A percentile compares a stretch with the other conserved stretches of the same genome.
Evolutionary conservation across 2,888 invertebrate species (phyloP).

Genomic region (Ischnus inquisitorius): DNA sequence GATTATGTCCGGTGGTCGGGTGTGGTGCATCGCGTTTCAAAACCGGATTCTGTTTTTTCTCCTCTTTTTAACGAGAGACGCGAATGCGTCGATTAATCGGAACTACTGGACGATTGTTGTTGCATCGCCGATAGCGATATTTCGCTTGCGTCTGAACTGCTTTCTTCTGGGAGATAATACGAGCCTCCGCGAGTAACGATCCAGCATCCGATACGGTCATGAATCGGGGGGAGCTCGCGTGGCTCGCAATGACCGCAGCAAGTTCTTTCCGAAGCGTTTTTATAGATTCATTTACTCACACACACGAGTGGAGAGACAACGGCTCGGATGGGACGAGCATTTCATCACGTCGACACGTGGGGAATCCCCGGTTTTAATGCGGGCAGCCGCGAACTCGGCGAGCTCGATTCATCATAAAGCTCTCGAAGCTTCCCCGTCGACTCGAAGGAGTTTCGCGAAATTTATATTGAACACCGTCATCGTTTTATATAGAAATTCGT

Average conservation of each 20-base stretch:
- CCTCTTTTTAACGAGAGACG: not conserved
- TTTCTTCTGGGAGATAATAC: not conserved
- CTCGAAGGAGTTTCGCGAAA: conserved; percentile 15
- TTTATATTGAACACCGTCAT: conserved; percentile 48
- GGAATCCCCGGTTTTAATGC: conserved; percentile 43
- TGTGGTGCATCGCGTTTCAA: not conserved
- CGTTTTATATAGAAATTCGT: conserved; percentile 29
- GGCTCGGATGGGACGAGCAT: not conserved
- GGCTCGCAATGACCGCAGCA: not conserved
- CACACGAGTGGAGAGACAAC: not conserved
- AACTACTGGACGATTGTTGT: not conserved
- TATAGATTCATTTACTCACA: not conserved
- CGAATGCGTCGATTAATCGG: not conserved
- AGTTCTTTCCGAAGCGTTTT: conserved; percentile 2
- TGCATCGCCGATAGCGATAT: not conserved
- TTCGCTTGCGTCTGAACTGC: not conserved
- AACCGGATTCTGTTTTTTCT: not conserved
- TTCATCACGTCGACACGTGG: conserved; percentile 26
- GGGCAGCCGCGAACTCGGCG: not conserved
- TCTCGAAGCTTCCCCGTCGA: conserved; percentile 24
- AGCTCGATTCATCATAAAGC: conserved; percentile 27
- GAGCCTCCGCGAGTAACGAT: not conserved
- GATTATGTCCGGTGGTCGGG: not conserved
- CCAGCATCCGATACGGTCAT: not conserved
- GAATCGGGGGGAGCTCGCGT: conserved; percentile 13